Percentiles rank a stretch among this genome's conserved stretches.
Evolutionary conservation across 2,888 invertebrate species (phyloP).

Genomic region (Dorcus hopei): DNA sequence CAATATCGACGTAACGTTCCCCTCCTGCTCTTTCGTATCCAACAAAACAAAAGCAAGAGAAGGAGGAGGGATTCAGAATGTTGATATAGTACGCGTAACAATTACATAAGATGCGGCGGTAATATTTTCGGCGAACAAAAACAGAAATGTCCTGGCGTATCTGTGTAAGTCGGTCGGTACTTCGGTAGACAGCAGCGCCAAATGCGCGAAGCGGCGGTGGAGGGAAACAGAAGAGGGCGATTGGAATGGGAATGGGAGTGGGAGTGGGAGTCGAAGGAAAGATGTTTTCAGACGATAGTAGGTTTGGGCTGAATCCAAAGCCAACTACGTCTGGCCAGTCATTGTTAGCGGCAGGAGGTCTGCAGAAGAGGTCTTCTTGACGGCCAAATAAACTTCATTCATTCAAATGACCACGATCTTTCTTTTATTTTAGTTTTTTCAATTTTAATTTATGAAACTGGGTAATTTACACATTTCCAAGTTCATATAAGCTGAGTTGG

Average conservation of each 20-base stretch:
- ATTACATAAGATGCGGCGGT: no score
- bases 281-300: conserved; percentile 5
- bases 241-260: conserved; percentile 6
- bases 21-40: no score
- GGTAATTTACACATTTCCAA: no score
- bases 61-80: no score
- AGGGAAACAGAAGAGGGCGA: neutral
- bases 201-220: neutral
- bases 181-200: neutral
- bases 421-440: neutral
- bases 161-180: neutral
- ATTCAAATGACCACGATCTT: neutral
- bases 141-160: no score
- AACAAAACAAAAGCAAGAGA: no score
- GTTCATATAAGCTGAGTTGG: no score
- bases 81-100: no score
- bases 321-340: neutral
- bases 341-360: conserved; percentile 9
- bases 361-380: neutral
- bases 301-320: neutral
- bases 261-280: neutral
- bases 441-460: no score
- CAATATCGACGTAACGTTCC: no score
- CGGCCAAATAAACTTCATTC: neutral
- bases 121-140: no score